These are phyloP conservation scores for Erynnis tages DNA, from an alignment of 2,888 invertebrate species.

Conservation along the genomic window DNA sequence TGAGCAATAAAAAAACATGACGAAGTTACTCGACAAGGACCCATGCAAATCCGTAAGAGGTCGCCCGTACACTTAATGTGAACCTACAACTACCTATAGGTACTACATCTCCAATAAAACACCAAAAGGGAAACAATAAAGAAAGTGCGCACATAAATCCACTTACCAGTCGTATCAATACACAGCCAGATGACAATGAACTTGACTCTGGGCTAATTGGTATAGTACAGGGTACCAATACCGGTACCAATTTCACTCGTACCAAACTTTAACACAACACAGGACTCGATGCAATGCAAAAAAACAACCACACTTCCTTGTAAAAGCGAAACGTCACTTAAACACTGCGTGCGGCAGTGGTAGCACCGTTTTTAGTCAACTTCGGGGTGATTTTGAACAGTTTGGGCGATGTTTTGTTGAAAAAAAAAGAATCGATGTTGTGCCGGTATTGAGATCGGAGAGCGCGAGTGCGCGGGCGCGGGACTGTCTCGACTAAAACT, in stretches of 20 bases:
- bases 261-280: conserved; percentile 47
- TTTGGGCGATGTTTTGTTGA: conserved; percentile 34
- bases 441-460: conserved; percentile 44
- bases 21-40: conserved; percentile 8
- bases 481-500: conserved; percentile 61
- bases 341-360: conserved; percentile 20
- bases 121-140: conserved; percentile 47
- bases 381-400: conserved; percentile 27
- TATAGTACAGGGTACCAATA: conserved; percentile 40
- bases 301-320: conserved; percentile 35
- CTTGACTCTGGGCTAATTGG: conserved; percentile 59
- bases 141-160: conserved; percentile 44
- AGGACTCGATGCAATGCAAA: conserved; percentile 46
- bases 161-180: conserved; percentile 70
- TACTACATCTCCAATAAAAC: conserved; percentile 11
- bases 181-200: conserved; percentile 62
- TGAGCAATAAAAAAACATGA: neutral
- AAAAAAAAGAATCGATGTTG: conserved; percentile 51
- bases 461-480: conserved; percentile 62
- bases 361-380: conserved; percentile 22
- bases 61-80: conserved; percentile 7
- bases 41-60: conserved; percentile 19
- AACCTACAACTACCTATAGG: neutral
- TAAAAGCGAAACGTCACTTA: conserved; percentile 21
- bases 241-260: conserved; percentile 57